Evolutionary conservation across 2,113 vertebrate genomes (phyloP).

Genomic region (Acrocephalus arundinaceus): DNA sequence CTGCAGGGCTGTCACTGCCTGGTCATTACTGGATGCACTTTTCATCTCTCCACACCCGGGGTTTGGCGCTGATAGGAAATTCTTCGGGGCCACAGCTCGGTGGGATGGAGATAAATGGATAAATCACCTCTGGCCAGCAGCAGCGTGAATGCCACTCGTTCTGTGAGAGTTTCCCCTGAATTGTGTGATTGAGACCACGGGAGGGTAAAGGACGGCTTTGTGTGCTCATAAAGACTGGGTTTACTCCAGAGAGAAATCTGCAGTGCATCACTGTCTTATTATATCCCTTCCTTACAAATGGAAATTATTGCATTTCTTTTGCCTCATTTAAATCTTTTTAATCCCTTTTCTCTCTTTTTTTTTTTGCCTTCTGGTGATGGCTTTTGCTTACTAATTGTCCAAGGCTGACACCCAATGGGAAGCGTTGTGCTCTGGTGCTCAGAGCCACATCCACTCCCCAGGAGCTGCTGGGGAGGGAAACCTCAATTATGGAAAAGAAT

Average conservation of each 20-base stretch:
- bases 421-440: neutral
- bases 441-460: neutral
- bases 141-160: neutral
- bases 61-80: neutral
- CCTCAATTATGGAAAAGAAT: neutral
- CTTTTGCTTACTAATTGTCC: conserved; percentile 46
- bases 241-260: conserved; percentile 45
- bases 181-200: neutral
- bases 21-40: neutral
- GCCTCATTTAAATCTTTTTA: conserved; percentile 66
- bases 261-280: conserved; percentile 49
- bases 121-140: conserved; percentile 15
- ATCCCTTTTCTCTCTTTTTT: neutral
- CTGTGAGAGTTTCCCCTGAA: conserved; percentile 5
- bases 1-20: neutral
- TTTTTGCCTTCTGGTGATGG: conserved; percentile 9
- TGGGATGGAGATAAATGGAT: conserved; percentile 36
- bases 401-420: conserved; percentile 38
- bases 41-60: neutral
- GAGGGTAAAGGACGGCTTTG: conserved; percentile 21
- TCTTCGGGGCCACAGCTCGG: neutral
- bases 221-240: conserved; percentile 19
- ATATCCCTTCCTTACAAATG: conserved; percentile 60
- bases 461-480: neutral
- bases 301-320: conserved; percentile 69